Percentiles rank a stretch among this genome's conserved stretches.
phyloP scores from a whole-genome alignment of 2,113 vertebrate species.

The Chionodraco myersi region DNA sequence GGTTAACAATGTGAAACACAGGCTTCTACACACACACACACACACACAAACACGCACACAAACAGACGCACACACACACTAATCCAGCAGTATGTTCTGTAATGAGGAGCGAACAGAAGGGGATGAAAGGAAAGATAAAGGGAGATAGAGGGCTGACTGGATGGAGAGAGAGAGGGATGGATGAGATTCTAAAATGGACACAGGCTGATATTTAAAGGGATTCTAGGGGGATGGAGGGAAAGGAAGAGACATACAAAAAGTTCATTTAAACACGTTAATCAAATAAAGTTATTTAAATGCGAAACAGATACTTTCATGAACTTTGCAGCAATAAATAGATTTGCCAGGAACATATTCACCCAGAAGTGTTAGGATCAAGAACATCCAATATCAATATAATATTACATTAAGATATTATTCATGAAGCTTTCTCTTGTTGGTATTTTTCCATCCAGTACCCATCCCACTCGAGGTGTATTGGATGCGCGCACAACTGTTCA shows the following conservation, averaged over 20 bases:
- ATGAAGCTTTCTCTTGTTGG: neutral
- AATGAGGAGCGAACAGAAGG: slow-evolving; percentile 64
- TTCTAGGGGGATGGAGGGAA: slow-evolving; percentile 13
- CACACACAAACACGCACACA: neutral
- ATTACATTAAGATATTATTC: neutral
- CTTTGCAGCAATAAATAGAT: neutral
- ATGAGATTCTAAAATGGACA: slow-evolving; percentile 27
- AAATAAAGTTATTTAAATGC: neutral
- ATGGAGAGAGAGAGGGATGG: slow-evolving; percentile 33
- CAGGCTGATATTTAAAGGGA: slow-evolving; percentile 56
- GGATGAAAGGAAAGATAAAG: slow-evolving; percentile 32
- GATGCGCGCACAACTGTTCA: too few relatives aligned
- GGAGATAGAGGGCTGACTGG: slow-evolving; percentile 6
- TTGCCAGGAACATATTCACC: neutral
- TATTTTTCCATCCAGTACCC: neutral
- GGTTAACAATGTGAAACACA: slow-evolving; percentile 29
- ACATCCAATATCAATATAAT: too few relatives aligned
- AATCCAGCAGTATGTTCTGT: slow-evolving; percentile 63
- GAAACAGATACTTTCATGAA: neutral
- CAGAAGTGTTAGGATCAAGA: too few relatives aligned
- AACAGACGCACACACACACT: slow-evolving; percentile 5
- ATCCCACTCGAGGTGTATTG: too few relatives aligned
- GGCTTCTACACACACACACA: neutral
- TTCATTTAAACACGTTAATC: neutral
- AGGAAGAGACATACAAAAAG: neutral